Conservation (phyloP, 2,797 vertebrate genomes). For the Artibeus jamaicensis region DNA sequence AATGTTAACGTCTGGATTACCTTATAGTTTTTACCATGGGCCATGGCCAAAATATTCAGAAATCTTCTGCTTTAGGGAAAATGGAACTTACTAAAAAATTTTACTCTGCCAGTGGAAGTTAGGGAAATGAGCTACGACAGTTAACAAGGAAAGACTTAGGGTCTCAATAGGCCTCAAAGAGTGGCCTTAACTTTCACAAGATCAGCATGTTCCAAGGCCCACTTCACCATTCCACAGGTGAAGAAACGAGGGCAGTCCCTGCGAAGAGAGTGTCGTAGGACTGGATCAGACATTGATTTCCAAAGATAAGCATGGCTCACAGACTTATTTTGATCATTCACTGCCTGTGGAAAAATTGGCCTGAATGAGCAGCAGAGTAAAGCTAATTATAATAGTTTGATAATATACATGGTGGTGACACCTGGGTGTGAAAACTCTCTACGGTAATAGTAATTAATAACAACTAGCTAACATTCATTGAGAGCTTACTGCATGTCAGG, state of each 20-base stretch:
- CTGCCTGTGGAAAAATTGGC: not conserved
- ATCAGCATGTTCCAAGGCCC: not conserved
- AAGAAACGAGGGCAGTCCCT: not conserved
- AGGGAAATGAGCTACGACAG: not conserved
- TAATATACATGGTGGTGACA: slow-evolving; percentile 3
- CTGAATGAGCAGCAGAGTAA: not conserved
- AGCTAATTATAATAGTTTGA: slow-evolving; percentile 1
- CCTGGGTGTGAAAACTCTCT: slow-evolving; percentile 11
- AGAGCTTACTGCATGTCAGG: not conserved
- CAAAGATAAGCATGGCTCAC: not conserved
- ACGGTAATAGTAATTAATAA: slow-evolving; percentile 8
- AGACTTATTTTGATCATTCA: not conserved
- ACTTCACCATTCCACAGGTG: not conserved
- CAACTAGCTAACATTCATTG: not conserved
- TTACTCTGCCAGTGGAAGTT: not conserved
- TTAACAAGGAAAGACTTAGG: not conserved
- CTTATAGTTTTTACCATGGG: not conserved
- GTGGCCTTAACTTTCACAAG: not conserved
- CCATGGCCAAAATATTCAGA: not conserved
- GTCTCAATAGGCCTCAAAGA: not conserved
- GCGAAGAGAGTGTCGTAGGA: not conserved
- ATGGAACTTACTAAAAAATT: not conserved
- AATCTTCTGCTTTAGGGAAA: slow-evolving; percentile 19
- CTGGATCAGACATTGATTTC: not conserved
- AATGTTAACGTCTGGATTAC: not conserved